Evolutionary conservation across 2,797 vertebrate species (phyloP).

Genomic region (Enteromius unitaeniatus): DNA sequence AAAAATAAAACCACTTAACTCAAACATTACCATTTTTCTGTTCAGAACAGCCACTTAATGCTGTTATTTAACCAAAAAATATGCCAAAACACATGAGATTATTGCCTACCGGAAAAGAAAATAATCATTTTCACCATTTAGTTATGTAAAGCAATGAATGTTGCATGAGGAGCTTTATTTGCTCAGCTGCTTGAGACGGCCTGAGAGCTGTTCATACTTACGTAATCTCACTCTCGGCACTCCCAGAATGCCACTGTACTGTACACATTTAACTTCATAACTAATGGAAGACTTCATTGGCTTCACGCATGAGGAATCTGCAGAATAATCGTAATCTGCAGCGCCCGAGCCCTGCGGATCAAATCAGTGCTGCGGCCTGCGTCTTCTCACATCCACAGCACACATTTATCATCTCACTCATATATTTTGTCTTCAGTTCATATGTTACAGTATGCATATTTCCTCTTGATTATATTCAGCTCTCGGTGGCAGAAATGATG

Average conservation of each 20-base stretch:
- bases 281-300: constrained; percentile 75
- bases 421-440: neutral
- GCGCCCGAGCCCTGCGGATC: constrained; percentile 27
- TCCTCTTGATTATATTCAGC: neutral
- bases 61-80: neutral
- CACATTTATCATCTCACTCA: neutral
- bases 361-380: constrained; percentile 3
- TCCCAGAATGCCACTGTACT: constrained; percentile 19
- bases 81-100: neutral
- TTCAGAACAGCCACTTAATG: neutral
- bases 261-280: constrained; percentile 67
- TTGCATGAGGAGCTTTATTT: constrained; percentile 21
- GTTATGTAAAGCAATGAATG: constrained; percentile 16
- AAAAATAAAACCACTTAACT: neutral
- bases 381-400: neutral
- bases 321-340: constrained; percentile 64
- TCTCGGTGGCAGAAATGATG: constrained; percentile 56
- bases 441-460: neutral
- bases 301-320: constrained; percentile 73
- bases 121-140: neutral
- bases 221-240: constrained; percentile 67
- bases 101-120: too few species aligned
- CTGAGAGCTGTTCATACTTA: constrained; percentile 61
- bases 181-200: constrained; percentile 7
- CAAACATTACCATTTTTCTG: neutral